Percentiles rank a stretch among this genome's conserved stretches.
phyloP scores from a whole-genome alignment of 2,888 invertebrate species.

The Gibbula magus region DNA sequence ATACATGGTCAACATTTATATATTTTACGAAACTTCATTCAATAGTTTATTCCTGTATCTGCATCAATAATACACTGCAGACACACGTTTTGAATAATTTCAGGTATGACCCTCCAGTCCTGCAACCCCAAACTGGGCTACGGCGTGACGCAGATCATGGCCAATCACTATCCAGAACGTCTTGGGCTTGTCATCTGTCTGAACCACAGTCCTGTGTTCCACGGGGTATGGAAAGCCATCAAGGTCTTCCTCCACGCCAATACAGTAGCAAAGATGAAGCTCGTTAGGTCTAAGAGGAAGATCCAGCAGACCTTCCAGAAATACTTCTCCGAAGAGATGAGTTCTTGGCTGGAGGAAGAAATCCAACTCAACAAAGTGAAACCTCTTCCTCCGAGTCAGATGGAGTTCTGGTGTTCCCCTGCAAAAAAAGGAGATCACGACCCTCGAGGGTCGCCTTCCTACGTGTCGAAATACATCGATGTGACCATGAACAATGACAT shows the following conservation, averaged over 20 bases:
- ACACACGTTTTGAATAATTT: slow-evolving; percentile 12
- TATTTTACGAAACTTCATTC: too few relatives aligned
- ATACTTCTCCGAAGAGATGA: slow-evolving; percentile 66
- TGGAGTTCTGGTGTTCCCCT: slow-evolving; percentile 69
- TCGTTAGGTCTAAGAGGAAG: slow-evolving; percentile 66
- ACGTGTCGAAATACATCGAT: slow-evolving; percentile 62
- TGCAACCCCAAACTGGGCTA: slow-evolving; percentile 72
- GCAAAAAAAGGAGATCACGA: slow-evolving; percentile 56
- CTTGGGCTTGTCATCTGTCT: slow-evolving; percentile 70
- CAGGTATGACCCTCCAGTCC: slow-evolving; percentile 70
- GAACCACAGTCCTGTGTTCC: slow-evolving; percentile 71
- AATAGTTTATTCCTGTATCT: too few relatives aligned
- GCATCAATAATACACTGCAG: too few relatives aligned
- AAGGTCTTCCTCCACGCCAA: slow-evolving; percentile 68
- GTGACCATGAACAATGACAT: slow-evolving; percentile 27
- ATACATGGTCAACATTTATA: too few relatives aligned
- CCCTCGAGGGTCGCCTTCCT: slow-evolving; percentile 68
- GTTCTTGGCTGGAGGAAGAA: slow-evolving; percentile 69
- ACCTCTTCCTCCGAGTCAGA: slow-evolving; percentile 60
- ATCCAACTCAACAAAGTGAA: slow-evolving; percentile 66
- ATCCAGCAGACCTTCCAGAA: slow-evolving; percentile 59
- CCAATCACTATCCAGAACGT: slow-evolving; percentile 73
- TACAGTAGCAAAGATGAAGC: slow-evolving; percentile 67
- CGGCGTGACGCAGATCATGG: slow-evolving; percentile 64
- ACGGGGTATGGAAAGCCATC: slow-evolving; percentile 72